Percentiles rank a stretch among this genome's conserved stretches.
phyloP scores from a whole-genome alignment of 1,140 invertebrate genomes.

The Cyrtorhinus lividipennis region DNA sequence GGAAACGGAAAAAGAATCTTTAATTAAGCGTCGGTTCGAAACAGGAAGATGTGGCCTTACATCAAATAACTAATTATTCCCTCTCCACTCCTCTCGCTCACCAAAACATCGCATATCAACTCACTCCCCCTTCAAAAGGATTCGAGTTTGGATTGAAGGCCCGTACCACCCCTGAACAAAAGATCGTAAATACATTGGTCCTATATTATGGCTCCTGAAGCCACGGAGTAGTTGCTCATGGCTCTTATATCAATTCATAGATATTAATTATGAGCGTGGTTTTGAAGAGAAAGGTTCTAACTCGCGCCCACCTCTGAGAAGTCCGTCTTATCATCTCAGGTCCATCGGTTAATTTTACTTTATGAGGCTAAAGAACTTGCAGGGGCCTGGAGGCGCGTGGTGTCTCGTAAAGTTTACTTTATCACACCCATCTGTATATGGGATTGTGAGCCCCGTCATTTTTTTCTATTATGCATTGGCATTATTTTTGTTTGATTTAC shows the following conservation, averaged over 20 bases:
- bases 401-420: slow-evolving; percentile 10
- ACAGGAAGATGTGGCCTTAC: background rate
- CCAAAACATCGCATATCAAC: background rate
- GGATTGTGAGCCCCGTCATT: slow-evolving; percentile 4
- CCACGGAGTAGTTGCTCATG: slow-evolving; percentile 1
- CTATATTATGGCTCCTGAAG: background rate
- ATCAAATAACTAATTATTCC: background rate
- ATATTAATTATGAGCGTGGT: background rate
- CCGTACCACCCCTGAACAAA: background rate
- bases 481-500: slow-evolving; percentile 10
- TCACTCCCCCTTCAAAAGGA: background rate
- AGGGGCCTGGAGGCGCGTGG: slow-evolving; percentile 2
- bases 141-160: background rate
- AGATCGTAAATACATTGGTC: background rate
- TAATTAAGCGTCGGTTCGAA: background rate
- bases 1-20: background rate
- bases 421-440: slow-evolving; percentile 5
- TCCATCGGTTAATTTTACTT: slow-evolving; percentile 10
- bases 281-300: slow-evolving; percentile 3
- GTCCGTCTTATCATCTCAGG: slow-evolving; percentile 8
- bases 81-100: background rate
- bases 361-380: slow-evolving; percentile 9
- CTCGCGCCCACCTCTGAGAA: slow-evolving; percentile 2
- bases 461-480: slow-evolving; percentile 8
- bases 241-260: slow-evolving; percentile 8